Evolutionary conservation across 2,888 invertebrate species (phyloP).

Genomic region (Mylabris sibirica): DNA sequence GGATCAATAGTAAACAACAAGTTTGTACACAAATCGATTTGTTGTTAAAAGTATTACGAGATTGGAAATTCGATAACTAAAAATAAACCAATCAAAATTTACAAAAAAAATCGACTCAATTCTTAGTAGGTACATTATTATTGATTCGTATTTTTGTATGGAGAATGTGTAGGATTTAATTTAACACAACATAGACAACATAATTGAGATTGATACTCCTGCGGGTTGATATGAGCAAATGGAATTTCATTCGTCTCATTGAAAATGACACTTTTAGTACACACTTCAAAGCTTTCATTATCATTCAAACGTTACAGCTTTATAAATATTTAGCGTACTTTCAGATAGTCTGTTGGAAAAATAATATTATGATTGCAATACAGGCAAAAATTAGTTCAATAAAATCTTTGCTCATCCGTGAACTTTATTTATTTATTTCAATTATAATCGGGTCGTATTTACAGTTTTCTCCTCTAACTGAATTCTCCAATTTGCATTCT

Average conservation of each 20-base stretch:
- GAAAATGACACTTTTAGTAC: slow-evolving; percentile 17
- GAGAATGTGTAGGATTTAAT: not conserved
- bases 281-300: slow-evolving; percentile 31
- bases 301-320: slow-evolving; percentile 26
- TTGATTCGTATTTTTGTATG: not conserved
- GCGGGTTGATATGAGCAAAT: not conserved
- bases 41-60: not conserved
- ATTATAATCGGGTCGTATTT: not conserved
- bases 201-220: not conserved
- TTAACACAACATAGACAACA: not conserved
- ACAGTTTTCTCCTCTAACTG: not conserved
- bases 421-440: not conserved
- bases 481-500: not conserved
- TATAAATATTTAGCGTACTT: slow-evolving; percentile 13
- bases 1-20: not conserved
- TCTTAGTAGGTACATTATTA: too few species aligned
- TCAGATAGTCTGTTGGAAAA: not conserved
- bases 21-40: not conserved
- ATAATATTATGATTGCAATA: not conserved
- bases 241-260: not conserved
- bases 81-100: not conserved
- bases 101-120: too few species aligned
- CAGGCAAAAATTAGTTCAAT: not conserved
- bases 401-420: not conserved
- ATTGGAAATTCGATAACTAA: not conserved